Base-by-base conservation (phyloP, 1,140 invertebrate species). In the Papilio machaon region DNA sequence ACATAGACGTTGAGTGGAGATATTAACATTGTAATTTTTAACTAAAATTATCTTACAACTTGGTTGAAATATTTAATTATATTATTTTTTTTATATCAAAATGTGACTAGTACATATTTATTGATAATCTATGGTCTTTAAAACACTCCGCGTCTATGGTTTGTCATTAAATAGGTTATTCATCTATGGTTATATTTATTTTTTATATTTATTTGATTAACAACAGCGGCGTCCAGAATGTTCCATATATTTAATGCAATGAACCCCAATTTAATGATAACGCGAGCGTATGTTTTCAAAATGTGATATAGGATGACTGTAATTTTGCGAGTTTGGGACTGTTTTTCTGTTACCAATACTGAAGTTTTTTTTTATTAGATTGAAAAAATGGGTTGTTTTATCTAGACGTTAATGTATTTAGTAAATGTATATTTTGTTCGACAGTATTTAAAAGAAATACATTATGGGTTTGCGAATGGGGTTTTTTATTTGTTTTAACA, bases 221-320 rank as follows among this genome's bases (percentile, higher is more conserved):
- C 64, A 82, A 84, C 64, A 54, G 83, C 83, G 85, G 86, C 81
- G 82, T 85, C 79, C 78, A 67, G 81, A 70, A 58, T 78, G 80
- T 83, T 81, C 79, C 81, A 79, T 84, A 74, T 79, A 60, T 82
- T 82, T 82, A 0, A 70, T 82, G 86, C 87, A 85, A 81, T 85
- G 87, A 83, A 85, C 87, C 85, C 89, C 83, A 82, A 79, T 15
- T 10, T 15, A 75, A 76, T 78, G 86, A 78, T 73, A 80, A 82
- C 74, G 82, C 79, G 83, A 85, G 82, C 17, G 70, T 83, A 85
- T 84, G 80, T 90, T 87, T 88, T 87, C 87, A 86, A 64, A 30
- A 85, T 89, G 89, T 90, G 87, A 89, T 90, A 88, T 88, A 83
- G 84, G 86, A 85, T 85, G 85, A 84, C 83, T 86, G 85, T 86